Conservation (phyloP, 2,113 vertebrate species). For the Beaufortia kweichowensis region DNA sequence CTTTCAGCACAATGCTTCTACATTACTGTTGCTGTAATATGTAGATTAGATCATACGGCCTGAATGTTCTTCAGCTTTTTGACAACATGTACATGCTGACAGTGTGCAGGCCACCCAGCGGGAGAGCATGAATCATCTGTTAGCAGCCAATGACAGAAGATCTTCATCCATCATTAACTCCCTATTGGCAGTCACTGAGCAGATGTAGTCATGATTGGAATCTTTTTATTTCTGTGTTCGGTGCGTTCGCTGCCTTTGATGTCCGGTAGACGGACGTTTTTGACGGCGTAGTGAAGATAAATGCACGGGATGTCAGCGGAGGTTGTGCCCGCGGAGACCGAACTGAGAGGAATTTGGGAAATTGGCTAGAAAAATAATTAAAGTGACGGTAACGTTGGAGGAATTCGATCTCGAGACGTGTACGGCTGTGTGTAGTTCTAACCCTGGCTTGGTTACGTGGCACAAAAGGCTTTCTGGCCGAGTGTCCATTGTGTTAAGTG, state of each 20-base stretch:
- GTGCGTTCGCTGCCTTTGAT: background rate
- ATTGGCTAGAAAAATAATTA: constrained; percentile 2
- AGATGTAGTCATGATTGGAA: constrained; percentile 29
- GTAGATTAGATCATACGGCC: background rate
- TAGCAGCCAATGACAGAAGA: constrained; percentile 24
- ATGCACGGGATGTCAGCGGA: background rate
- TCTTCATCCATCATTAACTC: constrained; percentile 34
- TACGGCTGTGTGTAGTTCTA: constrained; percentile 15
- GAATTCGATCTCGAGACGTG: constrained; percentile 23
- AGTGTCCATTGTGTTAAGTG: constrained; percentile 36
- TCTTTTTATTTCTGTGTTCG: constrained; percentile 1
- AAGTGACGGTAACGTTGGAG: background rate
- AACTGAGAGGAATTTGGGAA: constrained; percentile 4
- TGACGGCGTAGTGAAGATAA: background rate
- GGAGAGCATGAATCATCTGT: constrained; percentile 17
- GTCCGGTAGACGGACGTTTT: constrained; percentile 5
- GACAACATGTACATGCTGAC: constrained; percentile 1
- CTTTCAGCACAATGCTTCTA: background rate
- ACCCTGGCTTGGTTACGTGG: constrained; percentile 35
- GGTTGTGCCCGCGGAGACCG: background rate
- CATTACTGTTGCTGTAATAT: background rate
- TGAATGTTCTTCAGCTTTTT: constrained; percentile 1
- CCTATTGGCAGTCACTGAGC: constrained; percentile 13
- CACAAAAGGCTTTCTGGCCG: constrained; percentile 34
- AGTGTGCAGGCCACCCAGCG: constrained; percentile 17